phyloP scores from a whole-genome alignment of 2,888 invertebrate species.

The Teinopalpus imperialis region DNA sequence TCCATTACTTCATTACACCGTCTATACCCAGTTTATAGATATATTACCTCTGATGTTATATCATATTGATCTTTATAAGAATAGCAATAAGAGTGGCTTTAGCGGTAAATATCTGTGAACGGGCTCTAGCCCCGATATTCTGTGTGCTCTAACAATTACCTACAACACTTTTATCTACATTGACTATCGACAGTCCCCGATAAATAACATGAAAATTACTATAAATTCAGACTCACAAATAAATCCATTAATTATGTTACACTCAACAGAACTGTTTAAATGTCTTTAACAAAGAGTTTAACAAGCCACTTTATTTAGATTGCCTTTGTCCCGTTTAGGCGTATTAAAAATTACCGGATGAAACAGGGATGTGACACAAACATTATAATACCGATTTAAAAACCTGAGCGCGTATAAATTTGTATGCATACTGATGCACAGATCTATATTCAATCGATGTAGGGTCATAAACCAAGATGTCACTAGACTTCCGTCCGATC shows the following conservation, averaged over 20 bases:
- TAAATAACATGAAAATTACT: too few species aligned
- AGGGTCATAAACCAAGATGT: conserved; percentile 12
- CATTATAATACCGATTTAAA: not conserved
- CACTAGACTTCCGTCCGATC: conserved; percentile 23
- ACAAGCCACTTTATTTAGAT: conserved; percentile 65
- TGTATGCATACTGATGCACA: not conserved
- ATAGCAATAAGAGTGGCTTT: too few species aligned
- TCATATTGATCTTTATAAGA: too few species aligned
- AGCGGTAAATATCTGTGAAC: too few species aligned
- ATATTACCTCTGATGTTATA: too few species aligned
- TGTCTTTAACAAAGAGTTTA: conserved; percentile 54
- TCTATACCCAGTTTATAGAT: too few species aligned
- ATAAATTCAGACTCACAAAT: too few species aligned
- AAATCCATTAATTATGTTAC: not conserved
- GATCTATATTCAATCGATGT: conserved; percentile 8
- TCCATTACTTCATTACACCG: conserved; percentile 53
- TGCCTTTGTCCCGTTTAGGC: conserved; percentile 38
- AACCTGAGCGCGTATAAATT: not conserved
- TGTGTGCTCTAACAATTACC: conserved; percentile 22
- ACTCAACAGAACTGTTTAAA: conserved; percentile 35
- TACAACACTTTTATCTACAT: conserved; percentile 22
- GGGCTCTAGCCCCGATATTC: conserved; percentile 1
- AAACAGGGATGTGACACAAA: conserved; percentile 27
- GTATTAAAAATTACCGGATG: conserved; percentile 38
- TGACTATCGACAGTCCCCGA: not conserved